phyloP scores from a whole-genome alignment of 30 jellyfish, hydroid and myxozoan species.

The Calvadosia cruxmelitensis region DNA sequence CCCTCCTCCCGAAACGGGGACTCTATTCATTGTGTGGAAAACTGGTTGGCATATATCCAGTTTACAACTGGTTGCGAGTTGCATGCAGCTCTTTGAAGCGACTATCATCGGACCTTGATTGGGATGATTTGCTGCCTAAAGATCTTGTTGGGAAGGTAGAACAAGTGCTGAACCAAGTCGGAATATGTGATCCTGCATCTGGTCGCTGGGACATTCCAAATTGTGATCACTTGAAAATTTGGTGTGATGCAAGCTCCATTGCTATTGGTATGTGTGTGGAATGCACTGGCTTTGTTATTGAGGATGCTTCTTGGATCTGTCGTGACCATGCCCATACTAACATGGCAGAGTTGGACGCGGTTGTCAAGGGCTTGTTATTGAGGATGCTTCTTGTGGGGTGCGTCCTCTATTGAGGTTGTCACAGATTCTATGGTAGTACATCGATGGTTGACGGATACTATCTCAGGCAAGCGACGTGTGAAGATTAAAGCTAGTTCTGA shows the following conservation, averaged over 20 bases:
- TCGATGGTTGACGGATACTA: too few relatives aligned
- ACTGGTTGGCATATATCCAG: constrained; percentile 28
- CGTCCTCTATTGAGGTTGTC: too few relatives aligned
- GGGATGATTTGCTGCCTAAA: too few relatives aligned
- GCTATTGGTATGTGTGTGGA: constrained; percentile 16
- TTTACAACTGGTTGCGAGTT: constrained; percentile 21
- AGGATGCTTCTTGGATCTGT: constrained; percentile 27
- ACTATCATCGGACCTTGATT: too few relatives aligned
- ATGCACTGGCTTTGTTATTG: constrained; percentile 6
- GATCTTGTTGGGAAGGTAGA: too few relatives aligned
- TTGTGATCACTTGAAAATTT: constrained; percentile 1
- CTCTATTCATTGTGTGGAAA: constrained; percentile 19
- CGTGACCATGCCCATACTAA: constrained; percentile 7
- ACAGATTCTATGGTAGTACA: too few relatives aligned
- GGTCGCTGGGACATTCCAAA: constrained; percentile 17
- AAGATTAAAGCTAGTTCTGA: too few relatives aligned
- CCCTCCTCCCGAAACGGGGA: too few relatives aligned
- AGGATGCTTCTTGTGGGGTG: too few relatives aligned
- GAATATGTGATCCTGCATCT: constrained; percentile 7
- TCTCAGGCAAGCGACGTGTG: too few relatives aligned
- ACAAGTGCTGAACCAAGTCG: constrained; percentile 4
- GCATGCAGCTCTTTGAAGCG: constrained; percentile 22
- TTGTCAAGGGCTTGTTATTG: constrained; percentile 15
- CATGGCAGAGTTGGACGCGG: constrained; percentile 21
- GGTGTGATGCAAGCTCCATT: constrained; percentile 30